Evolutionary conservation across 2,113 vertebrate species (phyloP).

Genomic region (Tor tambroides): DNA sequence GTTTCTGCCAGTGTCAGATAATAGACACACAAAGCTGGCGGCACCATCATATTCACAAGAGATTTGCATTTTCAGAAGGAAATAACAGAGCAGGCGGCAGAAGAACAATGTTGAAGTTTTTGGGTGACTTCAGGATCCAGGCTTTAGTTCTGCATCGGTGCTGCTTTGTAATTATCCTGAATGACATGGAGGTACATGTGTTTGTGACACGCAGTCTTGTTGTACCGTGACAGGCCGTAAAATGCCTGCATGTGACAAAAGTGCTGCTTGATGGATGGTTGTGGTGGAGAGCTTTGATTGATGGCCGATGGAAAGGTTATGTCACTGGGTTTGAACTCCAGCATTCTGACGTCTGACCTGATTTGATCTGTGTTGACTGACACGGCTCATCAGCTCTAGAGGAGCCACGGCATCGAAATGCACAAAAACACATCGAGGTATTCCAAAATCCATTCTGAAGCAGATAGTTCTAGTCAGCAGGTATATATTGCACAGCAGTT

Average conservation of each 20-base stretch:
- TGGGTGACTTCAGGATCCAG: not conserved
- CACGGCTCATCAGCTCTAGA: slow-evolving; percentile 42
- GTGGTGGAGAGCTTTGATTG: slow-evolving; percentile 67
- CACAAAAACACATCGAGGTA: not conserved
- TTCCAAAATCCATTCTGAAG: not conserved
- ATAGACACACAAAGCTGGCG: not conserved
- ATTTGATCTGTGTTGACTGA: slow-evolving; percentile 59
- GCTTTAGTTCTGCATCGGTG: not conserved
- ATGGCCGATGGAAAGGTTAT: slow-evolving; percentile 61
- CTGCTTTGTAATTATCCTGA: not conserved
- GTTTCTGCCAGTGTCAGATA: slow-evolving; percentile 9
- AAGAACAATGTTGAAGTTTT: slow-evolving; percentile 14
- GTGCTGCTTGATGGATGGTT: slow-evolving; percentile 28
- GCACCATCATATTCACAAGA: not conserved
- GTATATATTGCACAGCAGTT: not conserved
- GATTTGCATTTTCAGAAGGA: slow-evolving; percentile 2
- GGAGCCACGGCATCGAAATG: not conserved
- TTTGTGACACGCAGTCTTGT: not conserved
- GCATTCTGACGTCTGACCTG: slow-evolving; percentile 54
- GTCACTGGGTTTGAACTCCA: slow-evolving; percentile 53
- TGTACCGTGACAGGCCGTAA: slow-evolving; percentile 42
- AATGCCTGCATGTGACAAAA: slow-evolving; percentile 21
- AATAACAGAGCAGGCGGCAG: not conserved
- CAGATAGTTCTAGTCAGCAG: not conserved
- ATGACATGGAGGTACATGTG: not conserved